Conservation (phyloP, 2,888 invertebrate genomes). For the Copidosoma aretas region DNA sequence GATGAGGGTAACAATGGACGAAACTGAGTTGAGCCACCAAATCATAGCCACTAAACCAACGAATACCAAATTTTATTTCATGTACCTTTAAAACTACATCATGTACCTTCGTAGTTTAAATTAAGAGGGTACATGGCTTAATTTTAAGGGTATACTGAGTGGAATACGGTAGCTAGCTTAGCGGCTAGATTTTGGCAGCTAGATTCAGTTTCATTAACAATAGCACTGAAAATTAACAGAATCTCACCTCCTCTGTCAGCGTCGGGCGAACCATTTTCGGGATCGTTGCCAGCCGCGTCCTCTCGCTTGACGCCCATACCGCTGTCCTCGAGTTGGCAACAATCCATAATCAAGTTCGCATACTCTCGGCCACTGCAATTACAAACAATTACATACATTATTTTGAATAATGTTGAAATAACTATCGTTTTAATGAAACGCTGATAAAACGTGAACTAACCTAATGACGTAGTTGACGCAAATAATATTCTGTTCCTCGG, state of each 20-base stretch:
- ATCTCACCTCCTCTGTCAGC: constrained; percentile 74
- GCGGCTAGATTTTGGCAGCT: too few relatives aligned
- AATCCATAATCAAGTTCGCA: constrained; percentile 90
- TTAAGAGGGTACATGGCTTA: too few relatives aligned
- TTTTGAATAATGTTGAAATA: not conserved
- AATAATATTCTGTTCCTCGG: constrained; percentile 96
- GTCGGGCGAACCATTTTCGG: constrained; percentile 88
- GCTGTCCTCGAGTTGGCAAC: constrained; percentile 88
- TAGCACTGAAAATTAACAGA: too few relatives aligned
- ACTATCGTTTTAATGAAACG: not conserved
- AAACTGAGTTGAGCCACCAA: too few relatives aligned
- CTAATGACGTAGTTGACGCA: constrained; percentile 97
- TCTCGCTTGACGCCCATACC: constrained; percentile 83
- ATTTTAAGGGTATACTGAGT: too few relatives aligned
- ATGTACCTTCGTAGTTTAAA: too few relatives aligned
- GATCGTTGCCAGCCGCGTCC: constrained; percentile 78
- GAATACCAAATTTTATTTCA: too few relatives aligned
- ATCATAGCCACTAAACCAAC: too few relatives aligned
- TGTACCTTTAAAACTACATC: too few relatives aligned
- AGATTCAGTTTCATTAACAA: too few relatives aligned
- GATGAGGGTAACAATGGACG: too few relatives aligned
- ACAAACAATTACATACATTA: not conserved
- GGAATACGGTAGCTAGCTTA: too few relatives aligned
- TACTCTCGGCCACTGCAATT: constrained; percentile 82
- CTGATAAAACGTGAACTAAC: constrained; percentile 65